These are phyloP conservation scores for Drosophila sp. DNA, from an alignment of 1,140 invertebrate genomes.

Conservation along the genomic window DNA sequence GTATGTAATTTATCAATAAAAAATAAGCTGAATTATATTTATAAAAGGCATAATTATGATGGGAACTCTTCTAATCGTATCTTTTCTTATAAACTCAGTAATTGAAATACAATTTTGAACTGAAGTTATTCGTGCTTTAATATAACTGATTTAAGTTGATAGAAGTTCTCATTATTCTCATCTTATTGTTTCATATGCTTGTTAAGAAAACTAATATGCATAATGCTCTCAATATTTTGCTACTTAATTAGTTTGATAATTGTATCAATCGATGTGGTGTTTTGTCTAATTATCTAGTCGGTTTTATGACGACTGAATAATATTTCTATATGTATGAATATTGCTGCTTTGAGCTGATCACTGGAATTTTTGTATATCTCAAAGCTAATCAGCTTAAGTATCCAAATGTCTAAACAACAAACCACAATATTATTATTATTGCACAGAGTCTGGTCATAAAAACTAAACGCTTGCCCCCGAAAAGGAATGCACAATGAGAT, in stretches of 20 bases:
- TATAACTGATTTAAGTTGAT: background rate
- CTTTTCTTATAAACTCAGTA: too few relatives aligned
- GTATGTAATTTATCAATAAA: too few relatives aligned
- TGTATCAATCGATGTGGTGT: background rate
- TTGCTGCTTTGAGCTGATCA: conserved; percentile 12
- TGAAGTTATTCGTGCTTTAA: background rate
- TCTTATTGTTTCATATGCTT: background rate
- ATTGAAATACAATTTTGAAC: background rate
- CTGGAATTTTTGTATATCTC: background rate
- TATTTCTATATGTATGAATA: conserved; percentile 19
- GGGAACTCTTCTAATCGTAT: too few relatives aligned
- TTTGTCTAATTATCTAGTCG: conserved; percentile 12
- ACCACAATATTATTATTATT: conserved; percentile 58
- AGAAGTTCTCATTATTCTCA: too few relatives aligned
- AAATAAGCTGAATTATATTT: too few relatives aligned
- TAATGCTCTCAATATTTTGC: conserved; percentile 3
- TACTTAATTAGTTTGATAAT: conserved; percentile 9
- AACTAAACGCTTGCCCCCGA: conserved; percentile 32
- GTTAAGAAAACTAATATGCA: background rate
- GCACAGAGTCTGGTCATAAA: conserved; percentile 43
- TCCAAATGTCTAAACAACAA: conserved; percentile 37
- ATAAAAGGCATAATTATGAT: too few relatives aligned
- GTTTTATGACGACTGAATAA: conserved; percentile 2
- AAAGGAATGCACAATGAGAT: conserved; percentile 7
- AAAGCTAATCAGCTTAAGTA: conserved; percentile 48